Base-by-base conservation (phyloP, 2,113 vertebrate genomes). In the Thunnus thynnus region DNA sequence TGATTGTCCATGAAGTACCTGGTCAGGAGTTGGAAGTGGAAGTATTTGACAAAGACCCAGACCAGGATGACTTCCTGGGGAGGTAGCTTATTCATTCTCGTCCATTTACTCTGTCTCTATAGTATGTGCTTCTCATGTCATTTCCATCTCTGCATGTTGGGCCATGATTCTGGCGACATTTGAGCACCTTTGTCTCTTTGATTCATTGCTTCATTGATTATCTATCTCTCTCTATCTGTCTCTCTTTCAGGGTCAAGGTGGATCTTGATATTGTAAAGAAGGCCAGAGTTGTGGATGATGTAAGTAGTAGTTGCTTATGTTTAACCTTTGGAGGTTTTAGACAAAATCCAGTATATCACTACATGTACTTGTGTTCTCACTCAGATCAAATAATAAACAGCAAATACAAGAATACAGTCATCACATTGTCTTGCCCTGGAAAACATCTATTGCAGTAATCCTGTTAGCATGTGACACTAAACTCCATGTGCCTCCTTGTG, bases 21-120 rank as follows among this genome's bases (percentile, higher is more conserved):
- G 97, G 97, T 73, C 97, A 99, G 91, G 97, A 98, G 94, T 93
- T 99, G 89, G 97, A 99, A 89, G 95, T 98, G 90, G 97, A 98
- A 86, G 92, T 99, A 47, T 98, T 97, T 93, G 97, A 99, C 94
- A 98, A 99, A 94, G 97, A 99, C 83, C 97, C 97, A 63, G 97
- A 99, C 93, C 96, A 99, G 94, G 97, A 99, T 89, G 97, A 99
- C 88, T 97, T 98, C 93, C 94, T 99, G 90, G 97, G 97, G 89
- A 97, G 97, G 97, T 99, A 94, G 92, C 76, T 89, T 64, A 83
- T 70, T 80, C 87, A 82, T 91, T 90, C 82, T 85, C 83, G 79
- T 70, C 72, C 78, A 80, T 80, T 87, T 61, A 83, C 32, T 85
- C 44, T 13, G 68, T 90, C 69, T 88, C 83, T 63, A 9, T 9